Conservation (phyloP, 2,113 vertebrate genomes). For the Callospermophilus lateralis region DNA sequence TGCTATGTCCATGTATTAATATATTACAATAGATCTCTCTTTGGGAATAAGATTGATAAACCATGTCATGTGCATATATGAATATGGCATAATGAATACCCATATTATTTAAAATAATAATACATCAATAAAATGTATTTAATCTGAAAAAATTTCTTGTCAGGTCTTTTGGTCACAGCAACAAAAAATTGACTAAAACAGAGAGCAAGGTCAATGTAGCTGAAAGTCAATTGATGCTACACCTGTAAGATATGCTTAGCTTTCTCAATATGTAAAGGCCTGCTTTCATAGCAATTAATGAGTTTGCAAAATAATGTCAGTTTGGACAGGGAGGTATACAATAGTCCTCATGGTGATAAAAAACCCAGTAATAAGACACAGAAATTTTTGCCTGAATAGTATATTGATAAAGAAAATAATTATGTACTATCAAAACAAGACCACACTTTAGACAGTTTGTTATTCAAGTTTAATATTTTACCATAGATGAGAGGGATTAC, state of each 20-base stretch:
- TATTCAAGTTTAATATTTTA: background rate
- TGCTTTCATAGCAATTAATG: background rate
- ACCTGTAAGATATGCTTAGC: background rate
- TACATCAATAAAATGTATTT: no score
- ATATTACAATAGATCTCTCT: no score
- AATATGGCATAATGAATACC: no score
- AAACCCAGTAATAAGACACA: background rate
- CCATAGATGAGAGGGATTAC: background rate
- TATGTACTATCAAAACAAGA: background rate
- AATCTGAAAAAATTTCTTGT: no score
- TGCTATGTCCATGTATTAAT: no score
- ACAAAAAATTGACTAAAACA: background rate
- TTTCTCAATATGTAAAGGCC: background rate
- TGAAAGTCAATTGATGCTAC: background rate
- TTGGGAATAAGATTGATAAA: no score
- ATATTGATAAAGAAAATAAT: background rate
- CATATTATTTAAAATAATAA: no score
- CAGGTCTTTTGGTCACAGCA: no score
- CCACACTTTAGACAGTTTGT: background rate
- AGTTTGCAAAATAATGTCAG: background rate
- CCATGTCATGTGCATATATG: no score
- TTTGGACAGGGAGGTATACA: background rate
- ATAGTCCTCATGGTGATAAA: background rate
- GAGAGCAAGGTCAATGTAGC: background rate
- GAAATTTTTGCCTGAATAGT: background rate